Evolutionary conservation across 2,797 vertebrate species (phyloP), one percentile per base, ranked within the genome.

Genomic region (Atherinosoma microstoma): DNA sequence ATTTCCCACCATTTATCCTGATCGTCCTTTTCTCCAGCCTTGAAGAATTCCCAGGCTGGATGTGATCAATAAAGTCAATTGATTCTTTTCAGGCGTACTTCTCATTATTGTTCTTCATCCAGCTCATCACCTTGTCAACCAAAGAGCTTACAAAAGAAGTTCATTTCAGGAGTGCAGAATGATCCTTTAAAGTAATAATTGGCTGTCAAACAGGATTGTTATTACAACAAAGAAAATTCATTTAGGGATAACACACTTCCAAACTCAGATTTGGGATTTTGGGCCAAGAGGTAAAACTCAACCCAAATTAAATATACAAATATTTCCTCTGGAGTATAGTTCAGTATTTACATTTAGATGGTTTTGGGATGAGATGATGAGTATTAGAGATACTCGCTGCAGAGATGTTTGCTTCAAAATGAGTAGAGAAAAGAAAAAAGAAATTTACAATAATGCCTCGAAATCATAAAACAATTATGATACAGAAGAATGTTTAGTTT

Each of bases 31-130:
- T 67, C 11, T 30, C 27, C 53, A 56, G 13, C 20, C 56, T 45
- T 66, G 56, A 61, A 42, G 66, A 20, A 56, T 61, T 64, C 62
- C 40, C 54, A 67, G n/a, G 7, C 18, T 57, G 38, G 38, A 69
- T 57, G n/a, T 35, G 57, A 73, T 73, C 42, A 40, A 60, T 54
- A 67, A 70, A 30, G 53, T 62, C 34, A 64, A 62, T 24, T 30
- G 34, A 3, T 54, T 73, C 54, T 58, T 61, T 66, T 75, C 13
- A 58, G 30, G 34, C 29, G n/a, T 9, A 18, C 40, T 40, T 40
- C 38, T 45, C 34, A 35, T 10, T 10, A 7, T 35, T 35, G 34
- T 35, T 68, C 40, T 35, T 16, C 34, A 47, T 9, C 3, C 9
- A 59, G 67, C 38, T 13, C 40, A 24, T 65, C 24, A 58, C 51